Percentiles rank a stretch among this genome's conserved stretches.
Conservation (phyloP, 2,888 invertebrate species). For the Amaurobius ferox region DNA sequence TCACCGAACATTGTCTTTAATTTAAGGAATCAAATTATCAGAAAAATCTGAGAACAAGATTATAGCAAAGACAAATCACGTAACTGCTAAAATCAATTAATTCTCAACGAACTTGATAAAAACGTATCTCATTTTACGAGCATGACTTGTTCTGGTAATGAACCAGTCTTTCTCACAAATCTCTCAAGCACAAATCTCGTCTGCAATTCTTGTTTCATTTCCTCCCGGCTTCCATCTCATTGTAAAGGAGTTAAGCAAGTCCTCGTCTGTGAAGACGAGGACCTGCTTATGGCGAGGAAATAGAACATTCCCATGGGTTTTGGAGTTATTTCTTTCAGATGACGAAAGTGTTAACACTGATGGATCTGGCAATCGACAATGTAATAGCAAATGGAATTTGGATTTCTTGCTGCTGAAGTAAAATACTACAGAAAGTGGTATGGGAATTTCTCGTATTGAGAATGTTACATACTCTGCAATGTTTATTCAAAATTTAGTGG, state of each 20-base stretch:
- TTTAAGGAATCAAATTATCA: too few relatives aligned
- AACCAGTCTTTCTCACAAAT: slow-evolving; percentile 62
- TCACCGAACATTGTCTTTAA: too few relatives aligned
- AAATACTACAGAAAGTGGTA: slow-evolving; percentile 2
- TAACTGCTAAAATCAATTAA: slow-evolving; percentile 53
- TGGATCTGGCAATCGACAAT: slow-evolving; percentile 67
- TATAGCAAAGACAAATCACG: background rate
- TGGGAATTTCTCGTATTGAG: slow-evolving; percentile 32
- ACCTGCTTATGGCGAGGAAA: slow-evolving; percentile 63
- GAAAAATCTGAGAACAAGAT: too few relatives aligned
- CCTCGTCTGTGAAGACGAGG: slow-evolving; percentile 60
- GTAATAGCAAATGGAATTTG: slow-evolving; percentile 68
- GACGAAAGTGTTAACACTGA: slow-evolving; percentile 70
- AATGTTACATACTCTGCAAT: slow-evolving; percentile 10
- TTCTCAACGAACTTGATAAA: slow-evolving; percentile 54
- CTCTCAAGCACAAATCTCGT: slow-evolving; percentile 63
- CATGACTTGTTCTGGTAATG: slow-evolving; percentile 62
- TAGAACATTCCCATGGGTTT: slow-evolving; percentile 38
- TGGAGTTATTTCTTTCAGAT: slow-evolving; percentile 33
- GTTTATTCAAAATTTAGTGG: slow-evolving; percentile 12
- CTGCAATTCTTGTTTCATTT: slow-evolving; percentile 37
- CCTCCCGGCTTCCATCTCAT: background rate
- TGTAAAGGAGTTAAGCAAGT: slow-evolving; percentile 61
- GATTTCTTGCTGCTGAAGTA: slow-evolving; percentile 27
- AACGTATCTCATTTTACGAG: slow-evolving; percentile 35